Evolutionary conservation across 1,140 invertebrate genomes (phyloP).

Genomic region (Thrips palmi): DNA sequence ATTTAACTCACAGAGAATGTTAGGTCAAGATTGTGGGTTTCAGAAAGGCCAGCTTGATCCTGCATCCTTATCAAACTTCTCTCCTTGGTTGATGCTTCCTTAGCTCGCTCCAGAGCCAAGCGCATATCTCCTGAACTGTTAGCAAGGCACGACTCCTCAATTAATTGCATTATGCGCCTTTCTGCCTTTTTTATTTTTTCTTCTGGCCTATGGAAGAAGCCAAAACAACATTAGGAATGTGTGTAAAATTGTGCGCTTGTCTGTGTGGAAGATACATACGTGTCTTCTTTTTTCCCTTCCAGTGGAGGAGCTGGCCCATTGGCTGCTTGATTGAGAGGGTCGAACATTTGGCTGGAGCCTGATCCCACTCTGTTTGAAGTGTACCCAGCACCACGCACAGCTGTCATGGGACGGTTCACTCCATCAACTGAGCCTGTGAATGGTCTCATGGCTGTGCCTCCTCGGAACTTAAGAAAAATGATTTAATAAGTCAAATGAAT

Average conservation of each 20-base stretch:
- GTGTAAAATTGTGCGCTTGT: conserved; percentile 12
- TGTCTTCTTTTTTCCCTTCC: conserved; percentile 47
- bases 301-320: conserved; percentile 32
- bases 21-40: conserved; percentile 80
- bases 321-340: conserved; percentile 55
- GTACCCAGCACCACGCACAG: conserved; percentile 87
- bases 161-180: conserved; percentile 59
- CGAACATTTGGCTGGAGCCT: conserved; percentile 39
- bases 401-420: conserved; percentile 72
- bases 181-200: conserved; percentile 71
- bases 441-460: conserved; percentile 9
- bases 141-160: conserved; percentile 62
- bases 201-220: conserved; percentile 41
- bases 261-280: conserved; percentile 27
- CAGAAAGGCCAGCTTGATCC: conserved; percentile 72
- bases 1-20: conserved; percentile 80
- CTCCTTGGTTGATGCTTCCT: conserved; percentile 89
- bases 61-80: conserved; percentile 70
- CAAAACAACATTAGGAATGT: conserved; percentile 6
- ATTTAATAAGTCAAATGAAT: conserved; percentile 1
- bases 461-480: conserved; percentile 13
- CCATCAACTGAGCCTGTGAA: conserved; percentile 18
- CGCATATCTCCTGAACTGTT: conserved; percentile 33
- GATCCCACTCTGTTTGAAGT: conserved; percentile 44
- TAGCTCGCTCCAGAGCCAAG: conserved; percentile 74